phyloP scores from a whole-genome alignment of 1,140 invertebrate species.

The Aphis craccivora region DNA sequence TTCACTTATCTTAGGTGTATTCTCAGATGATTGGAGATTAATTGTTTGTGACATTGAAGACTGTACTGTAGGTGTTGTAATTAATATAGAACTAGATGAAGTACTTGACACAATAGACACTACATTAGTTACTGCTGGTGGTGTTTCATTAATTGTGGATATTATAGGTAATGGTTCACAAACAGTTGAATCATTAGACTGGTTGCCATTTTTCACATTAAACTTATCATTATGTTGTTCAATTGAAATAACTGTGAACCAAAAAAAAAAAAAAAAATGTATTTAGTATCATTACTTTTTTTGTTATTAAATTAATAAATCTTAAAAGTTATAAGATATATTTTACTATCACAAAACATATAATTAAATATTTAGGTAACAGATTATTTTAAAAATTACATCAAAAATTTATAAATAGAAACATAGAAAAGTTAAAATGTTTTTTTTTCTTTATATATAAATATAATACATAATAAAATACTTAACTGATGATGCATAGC shows the following conservation, averaged over 20 bases:
- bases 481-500: no score
- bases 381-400: not conserved
- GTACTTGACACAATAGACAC: not conserved
- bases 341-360: not conserved
- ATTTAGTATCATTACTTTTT: not conserved
- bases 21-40: not conserved
- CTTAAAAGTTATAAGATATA: not conserved
- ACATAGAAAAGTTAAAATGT: not conserved
- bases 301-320: not conserved
- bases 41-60: not conserved
- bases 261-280: slow-evolving; percentile 5
- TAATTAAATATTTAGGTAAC: not conserved
- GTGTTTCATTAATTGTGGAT: slow-evolving; percentile 7
- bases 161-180: not conserved
- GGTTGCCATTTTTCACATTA: not conserved
- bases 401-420: not conserved
- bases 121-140: not conserved
- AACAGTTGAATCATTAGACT: not conserved
- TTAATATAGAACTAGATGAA: not conserved
- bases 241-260: not conserved
- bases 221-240: not conserved
- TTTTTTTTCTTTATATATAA: no score
- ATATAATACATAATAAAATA: no score
- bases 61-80: not conserved
- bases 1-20: not conserved